Evolutionary conservation across 2,113 vertebrate genomes (phyloP).

Genomic region (Carassius auratus): DNA sequence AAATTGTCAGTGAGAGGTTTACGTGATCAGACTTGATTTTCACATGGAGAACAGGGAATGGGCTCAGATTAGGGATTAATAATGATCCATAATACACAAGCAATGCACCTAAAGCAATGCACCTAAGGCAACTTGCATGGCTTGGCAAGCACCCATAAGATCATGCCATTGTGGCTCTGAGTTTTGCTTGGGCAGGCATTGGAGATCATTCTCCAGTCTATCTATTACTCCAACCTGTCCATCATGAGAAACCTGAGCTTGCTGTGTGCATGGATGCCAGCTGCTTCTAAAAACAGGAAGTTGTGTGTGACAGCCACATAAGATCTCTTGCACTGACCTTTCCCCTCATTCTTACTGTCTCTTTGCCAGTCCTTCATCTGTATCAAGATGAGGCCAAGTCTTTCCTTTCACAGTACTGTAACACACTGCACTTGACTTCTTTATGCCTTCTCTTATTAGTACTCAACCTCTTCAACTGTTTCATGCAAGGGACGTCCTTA

Average conservation of each 20-base stretch:
- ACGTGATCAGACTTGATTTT: not conserved
- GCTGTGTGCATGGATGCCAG: not conserved
- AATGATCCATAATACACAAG: not conserved
- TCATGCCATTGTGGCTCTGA: not conserved
- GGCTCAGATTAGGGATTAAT: not conserved
- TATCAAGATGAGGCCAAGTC: not conserved
- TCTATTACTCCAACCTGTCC: not conserved
- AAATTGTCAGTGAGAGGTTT: not conserved
- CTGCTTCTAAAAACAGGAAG: slow-evolving; percentile 14
- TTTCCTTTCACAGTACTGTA: not conserved
- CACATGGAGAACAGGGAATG: not conserved
- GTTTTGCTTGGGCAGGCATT: not conserved
- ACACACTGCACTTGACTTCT: not conserved
- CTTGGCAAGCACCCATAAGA: not conserved
- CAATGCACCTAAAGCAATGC: not conserved
- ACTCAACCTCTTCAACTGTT: not conserved
- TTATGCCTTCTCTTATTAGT: not conserved
- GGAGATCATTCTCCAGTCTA: not conserved
- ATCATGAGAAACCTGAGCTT: not conserved
- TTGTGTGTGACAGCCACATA: not conserved
- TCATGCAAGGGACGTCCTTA: not conserved
- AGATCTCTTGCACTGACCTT: not conserved
- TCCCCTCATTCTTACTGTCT: not conserved
- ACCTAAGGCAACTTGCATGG: not conserved
- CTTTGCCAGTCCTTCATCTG: not conserved